These are phyloP conservation scores for Drosophila anceps DNA, from an alignment of 2,888 invertebrate species.

Conservation along the genomic window DNA sequence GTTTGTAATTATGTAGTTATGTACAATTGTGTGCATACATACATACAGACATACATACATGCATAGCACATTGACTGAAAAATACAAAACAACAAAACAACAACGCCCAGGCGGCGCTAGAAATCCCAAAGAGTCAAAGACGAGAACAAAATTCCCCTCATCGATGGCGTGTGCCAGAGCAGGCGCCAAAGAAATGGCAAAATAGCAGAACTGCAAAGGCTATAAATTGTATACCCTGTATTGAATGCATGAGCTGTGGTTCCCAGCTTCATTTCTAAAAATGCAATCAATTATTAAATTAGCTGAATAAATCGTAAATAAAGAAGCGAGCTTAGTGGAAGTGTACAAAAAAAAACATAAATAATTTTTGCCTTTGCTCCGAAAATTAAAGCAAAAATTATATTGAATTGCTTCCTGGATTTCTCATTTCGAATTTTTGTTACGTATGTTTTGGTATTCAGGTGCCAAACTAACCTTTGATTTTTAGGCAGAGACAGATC, in stretches of 20 bases:
- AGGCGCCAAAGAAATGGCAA: slow-evolving; percentile 35
- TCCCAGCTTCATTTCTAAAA: no score
- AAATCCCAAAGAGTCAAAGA: slow-evolving; percentile 48
- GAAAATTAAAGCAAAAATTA: neutral
- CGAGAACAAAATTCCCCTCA: slow-evolving; percentile 32
- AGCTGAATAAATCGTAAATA: no score
- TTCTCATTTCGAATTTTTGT: no score
- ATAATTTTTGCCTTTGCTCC: neutral
- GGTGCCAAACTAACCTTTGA: neutral
- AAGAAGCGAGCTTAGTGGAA: no score
- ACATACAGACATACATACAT: slow-evolving; percentile 2
- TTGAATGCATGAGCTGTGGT: neutral
- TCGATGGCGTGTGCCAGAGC: slow-evolving; percentile 46
- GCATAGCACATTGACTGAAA: slow-evolving; percentile 24
- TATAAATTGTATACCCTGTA: neutral
- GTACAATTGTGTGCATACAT: slow-evolving; percentile 7
- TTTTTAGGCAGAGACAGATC: neutral
- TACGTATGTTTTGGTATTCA: neutral
- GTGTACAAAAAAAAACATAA: no score
- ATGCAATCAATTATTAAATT: neutral
- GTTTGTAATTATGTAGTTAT: slow-evolving; percentile 40
- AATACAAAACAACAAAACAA: slow-evolving; percentile 49
- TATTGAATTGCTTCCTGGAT: no score
- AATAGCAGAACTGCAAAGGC: slow-evolving; percentile 3
- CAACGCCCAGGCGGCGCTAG: slow-evolving; percentile 55